These are phyloP conservation scores for Dreissena polymorpha DNA, from an alignment of 1,140 invertebrate genomes.

Conservation along the genomic window DNA sequence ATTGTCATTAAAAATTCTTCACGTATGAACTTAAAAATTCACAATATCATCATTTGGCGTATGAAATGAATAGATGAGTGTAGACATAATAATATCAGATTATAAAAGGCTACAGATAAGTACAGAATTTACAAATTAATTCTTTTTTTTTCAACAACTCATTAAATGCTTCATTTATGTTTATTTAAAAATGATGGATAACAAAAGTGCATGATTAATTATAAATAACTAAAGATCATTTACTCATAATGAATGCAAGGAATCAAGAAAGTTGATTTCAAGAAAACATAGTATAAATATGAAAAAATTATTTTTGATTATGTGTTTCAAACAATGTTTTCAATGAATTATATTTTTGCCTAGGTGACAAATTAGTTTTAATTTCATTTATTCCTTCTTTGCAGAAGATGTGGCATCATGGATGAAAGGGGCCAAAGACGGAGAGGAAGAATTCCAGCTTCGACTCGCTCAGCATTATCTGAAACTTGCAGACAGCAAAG, in stretches of 20 bases:
- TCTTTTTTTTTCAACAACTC: no score
- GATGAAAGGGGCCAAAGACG: slow-evolving; percentile 65
- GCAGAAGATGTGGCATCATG: slow-evolving; percentile 43
- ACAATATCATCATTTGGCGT: no score
- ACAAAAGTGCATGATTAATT: not conserved
- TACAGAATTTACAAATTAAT: no score
- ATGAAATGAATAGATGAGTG: no score
- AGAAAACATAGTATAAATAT: slow-evolving; percentile 8
- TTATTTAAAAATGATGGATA: no score
- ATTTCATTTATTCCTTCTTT: not conserved
- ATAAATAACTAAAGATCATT: not conserved
- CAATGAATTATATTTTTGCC: not conserved
- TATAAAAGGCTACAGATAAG: no score
- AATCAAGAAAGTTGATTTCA: not conserved
- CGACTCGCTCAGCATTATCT: slow-evolving; percentile 68
- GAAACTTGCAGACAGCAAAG: slow-evolving; percentile 65
- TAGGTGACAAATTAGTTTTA: not conserved
- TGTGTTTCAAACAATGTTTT: not conserved
- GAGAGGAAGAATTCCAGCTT: slow-evolving; percentile 67
- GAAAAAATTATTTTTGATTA: not conserved
- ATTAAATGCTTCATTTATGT: no score
- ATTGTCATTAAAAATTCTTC: no score
- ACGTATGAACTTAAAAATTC: no score
- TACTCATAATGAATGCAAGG: not conserved
- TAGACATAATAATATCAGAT: no score